Percentiles rank a stretch among this genome's conserved stretches.
phyloP scores from a whole-genome alignment of 1,140 invertebrate species.

The Neoseiulus cucumeris region DNA sequence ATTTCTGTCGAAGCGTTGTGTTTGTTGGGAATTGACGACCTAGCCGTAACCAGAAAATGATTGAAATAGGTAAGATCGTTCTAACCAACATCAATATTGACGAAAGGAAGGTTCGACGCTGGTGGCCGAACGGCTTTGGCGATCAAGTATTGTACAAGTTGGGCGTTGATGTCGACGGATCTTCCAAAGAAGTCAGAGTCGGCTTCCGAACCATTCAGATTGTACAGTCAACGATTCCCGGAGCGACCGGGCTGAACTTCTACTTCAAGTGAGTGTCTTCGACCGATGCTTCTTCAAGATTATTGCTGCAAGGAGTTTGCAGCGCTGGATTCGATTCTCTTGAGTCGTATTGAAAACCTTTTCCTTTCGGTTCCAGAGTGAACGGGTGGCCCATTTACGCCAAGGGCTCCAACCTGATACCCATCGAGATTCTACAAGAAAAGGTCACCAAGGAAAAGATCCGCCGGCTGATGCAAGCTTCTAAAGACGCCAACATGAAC shows the following conservation, averaged over 20 bases:
- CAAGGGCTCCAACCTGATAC: constrained; percentile 92
- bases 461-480: constrained; percentile 42
- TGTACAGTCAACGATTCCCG: constrained; percentile 29
- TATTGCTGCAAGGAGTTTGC: neutral
- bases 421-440: constrained; percentile 67
- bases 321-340: constrained; percentile 2
- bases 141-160: constrained; percentile 53
- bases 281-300: neutral
- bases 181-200: constrained; percentile 34
- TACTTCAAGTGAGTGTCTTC: neutral
- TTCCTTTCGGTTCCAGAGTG: constrained; percentile 68
- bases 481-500: constrained; percentile 65
- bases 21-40: no score
- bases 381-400: constrained; percentile 77
- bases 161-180: constrained; percentile 28
- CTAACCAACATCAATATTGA: neutral
- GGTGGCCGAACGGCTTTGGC: constrained; percentile 93
- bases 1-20: no score
- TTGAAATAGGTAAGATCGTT: neutral
- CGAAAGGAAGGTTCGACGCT: constrained; percentile 34
- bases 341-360: constrained; percentile 33
- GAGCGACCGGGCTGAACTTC: constrained; percentile 17
- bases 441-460: constrained; percentile 31
- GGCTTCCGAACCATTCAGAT: constrained; percentile 68
- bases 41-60: no score